Evolutionary conservation across 2,113 vertebrate genomes (phyloP).

Genomic region (Tenrec ecaudatus): DNA sequence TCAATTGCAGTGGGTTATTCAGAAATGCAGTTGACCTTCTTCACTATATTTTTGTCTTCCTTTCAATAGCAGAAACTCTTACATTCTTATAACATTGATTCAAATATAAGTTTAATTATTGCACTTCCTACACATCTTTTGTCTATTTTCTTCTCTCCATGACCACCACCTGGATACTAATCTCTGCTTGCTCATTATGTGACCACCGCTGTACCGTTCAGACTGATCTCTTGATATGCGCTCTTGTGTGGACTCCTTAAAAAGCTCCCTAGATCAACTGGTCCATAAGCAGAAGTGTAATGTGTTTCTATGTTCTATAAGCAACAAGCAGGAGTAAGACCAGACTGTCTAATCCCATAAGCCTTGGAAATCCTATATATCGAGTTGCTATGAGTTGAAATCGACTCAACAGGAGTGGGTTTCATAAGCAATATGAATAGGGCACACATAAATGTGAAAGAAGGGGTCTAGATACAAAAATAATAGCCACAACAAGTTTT

Average conservation of each 20-base stretch:
- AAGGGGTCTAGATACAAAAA: no score
- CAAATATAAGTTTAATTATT: background rate
- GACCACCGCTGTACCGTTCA: no score
- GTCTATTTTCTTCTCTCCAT: background rate
- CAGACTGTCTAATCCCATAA: no score
- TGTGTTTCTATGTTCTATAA: background rate
- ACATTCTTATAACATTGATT: background rate
- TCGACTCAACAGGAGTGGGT: no score
- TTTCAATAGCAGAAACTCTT: background rate
- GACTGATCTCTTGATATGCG: background rate
- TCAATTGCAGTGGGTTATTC: no score
- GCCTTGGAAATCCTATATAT: no score
- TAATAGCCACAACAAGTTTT: background rate
- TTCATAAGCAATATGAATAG: no score
- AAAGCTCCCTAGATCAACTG: background rate
- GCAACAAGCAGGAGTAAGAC: background rate
- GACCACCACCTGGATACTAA: background rate
- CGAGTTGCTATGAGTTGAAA: no score
- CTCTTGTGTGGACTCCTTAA: background rate
- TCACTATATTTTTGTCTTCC: background rate
- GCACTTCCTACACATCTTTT: background rate
- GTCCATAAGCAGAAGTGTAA: background rate
- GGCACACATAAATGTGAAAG: no score
- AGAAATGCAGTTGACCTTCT: background rate
- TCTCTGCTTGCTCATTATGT: no score